phyloP scores from a whole-genome alignment of 1,140 invertebrate genomes.

The Gerris buenoi region DNA sequence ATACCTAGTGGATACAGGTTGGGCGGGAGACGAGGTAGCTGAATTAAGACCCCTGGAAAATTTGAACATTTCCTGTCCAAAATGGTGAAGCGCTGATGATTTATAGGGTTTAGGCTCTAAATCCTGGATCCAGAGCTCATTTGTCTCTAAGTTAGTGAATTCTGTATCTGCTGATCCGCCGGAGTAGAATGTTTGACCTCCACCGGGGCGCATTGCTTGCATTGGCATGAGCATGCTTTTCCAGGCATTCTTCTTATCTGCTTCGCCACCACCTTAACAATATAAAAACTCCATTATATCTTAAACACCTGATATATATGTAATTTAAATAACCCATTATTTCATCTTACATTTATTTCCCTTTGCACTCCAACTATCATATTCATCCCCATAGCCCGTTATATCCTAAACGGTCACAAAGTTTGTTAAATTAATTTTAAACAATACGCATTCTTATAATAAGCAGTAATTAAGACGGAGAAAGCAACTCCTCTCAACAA shows the following conservation, averaged over 20 bases:
- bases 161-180: constrained; percentile 60
- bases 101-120: constrained; percentile 60
- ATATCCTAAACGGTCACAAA: too few species aligned
- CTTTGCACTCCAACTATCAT: too few species aligned
- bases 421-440: too few species aligned
- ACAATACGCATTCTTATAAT: too few species aligned
- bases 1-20: background rate
- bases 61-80: constrained; percentile 66
- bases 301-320: too few species aligned
- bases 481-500: too few species aligned
- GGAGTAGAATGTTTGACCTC: constrained; percentile 13
- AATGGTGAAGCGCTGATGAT: constrained; percentile 63
- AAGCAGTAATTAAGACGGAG: too few species aligned
- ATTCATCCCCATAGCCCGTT: too few species aligned
- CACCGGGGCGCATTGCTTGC: constrained; percentile 25
- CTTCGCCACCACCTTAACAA: constrained; percentile 16
- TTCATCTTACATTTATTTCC: too few species aligned
- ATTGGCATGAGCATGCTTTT: constrained; percentile 25
- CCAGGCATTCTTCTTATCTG: constrained; percentile 20
- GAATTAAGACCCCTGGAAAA: constrained; percentile 55
- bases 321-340: too few species aligned
- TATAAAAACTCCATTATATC: too few species aligned
- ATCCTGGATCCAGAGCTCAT: constrained; percentile 64
- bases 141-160: constrained; percentile 57
- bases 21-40: background rate